Conservation (phyloP, 2,888 invertebrate species). For the Himalopsyche kuldschensis region DNA sequence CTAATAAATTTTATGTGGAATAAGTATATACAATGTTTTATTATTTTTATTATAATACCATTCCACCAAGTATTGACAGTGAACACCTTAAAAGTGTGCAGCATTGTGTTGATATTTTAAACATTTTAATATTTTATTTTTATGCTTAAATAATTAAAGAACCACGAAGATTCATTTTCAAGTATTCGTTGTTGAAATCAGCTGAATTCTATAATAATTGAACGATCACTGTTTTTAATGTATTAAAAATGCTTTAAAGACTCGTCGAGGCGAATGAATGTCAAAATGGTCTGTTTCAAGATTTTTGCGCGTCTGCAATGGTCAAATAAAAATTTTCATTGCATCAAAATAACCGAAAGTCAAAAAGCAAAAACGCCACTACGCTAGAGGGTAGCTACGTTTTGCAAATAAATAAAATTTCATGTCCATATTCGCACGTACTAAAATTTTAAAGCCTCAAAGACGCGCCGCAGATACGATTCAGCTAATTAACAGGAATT, state of each 20-base stretch:
- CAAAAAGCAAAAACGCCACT: neutral
- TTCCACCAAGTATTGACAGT: too few species aligned
- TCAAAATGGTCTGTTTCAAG: neutral
- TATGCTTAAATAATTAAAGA: too few species aligned
- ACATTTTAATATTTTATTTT: too few species aligned
- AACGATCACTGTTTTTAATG: neutral
- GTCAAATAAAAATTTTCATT: neutral
- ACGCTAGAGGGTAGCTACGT: neutral
- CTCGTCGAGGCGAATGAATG: neutral
- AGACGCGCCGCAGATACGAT: constrained; percentile 22
- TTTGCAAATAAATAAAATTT: constrained; percentile 31
- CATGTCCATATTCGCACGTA: constrained; percentile 35
- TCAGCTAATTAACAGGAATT: constrained; percentile 38
- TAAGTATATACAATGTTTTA: too few species aligned
- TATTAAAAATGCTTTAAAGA: neutral
- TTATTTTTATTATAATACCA: too few species aligned
- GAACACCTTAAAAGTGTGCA: too few species aligned
- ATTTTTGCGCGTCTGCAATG: neutral
- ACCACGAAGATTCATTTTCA: too few species aligned
- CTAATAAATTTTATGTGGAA: too few species aligned
- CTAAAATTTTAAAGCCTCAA: constrained; percentile 17
- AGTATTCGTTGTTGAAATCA: too few species aligned
- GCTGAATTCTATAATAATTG: neutral
- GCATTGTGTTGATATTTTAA: too few species aligned
- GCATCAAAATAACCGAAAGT: neutral